Evolutionary conservation across 2,797 vertebrate species (phyloP).

Genomic region (Distichodus sexfasciatus): DNA sequence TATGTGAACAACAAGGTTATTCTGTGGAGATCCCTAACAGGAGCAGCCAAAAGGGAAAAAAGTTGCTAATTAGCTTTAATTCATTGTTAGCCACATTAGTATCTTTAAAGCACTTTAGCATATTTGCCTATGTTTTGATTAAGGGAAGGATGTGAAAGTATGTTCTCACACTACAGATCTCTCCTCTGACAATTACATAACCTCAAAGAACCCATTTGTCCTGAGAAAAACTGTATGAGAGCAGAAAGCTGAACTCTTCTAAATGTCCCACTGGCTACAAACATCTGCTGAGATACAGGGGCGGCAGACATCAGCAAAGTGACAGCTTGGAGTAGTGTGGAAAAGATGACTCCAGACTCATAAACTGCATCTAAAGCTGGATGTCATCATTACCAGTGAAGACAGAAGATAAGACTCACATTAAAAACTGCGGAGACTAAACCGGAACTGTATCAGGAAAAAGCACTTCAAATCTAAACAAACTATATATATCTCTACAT

Average conservation of each 20-base stretch:
- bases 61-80: too few species aligned
- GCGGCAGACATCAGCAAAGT: constrained; percentile 49
- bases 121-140: too few species aligned
- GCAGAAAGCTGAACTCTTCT: constrained; percentile 19
- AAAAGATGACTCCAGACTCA: constrained; percentile 47
- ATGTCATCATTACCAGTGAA: constrained; percentile 7
- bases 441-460: background rate
- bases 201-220: background rate
- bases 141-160: too few species aligned
- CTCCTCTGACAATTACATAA: background rate
- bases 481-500: background rate
- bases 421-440: background rate
- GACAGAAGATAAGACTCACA: constrained; percentile 4
- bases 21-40: too few species aligned
- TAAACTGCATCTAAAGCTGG: constrained; percentile 32
- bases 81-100: too few species aligned
- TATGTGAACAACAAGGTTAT: background rate
- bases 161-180: background rate
- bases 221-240: constrained; percentile 12
- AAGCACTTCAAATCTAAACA: constrained; percentile 7
- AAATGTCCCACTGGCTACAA: constrained; percentile 28
- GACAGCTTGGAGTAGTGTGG: constrained; percentile 29
- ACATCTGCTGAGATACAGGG: constrained; percentile 34
- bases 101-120: too few species aligned
- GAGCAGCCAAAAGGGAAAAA: too few species aligned